These are phyloP conservation scores for Crotalus helleri DNA, from an alignment of 2,113 vertebrate species.

Conservation along the genomic window DNA sequence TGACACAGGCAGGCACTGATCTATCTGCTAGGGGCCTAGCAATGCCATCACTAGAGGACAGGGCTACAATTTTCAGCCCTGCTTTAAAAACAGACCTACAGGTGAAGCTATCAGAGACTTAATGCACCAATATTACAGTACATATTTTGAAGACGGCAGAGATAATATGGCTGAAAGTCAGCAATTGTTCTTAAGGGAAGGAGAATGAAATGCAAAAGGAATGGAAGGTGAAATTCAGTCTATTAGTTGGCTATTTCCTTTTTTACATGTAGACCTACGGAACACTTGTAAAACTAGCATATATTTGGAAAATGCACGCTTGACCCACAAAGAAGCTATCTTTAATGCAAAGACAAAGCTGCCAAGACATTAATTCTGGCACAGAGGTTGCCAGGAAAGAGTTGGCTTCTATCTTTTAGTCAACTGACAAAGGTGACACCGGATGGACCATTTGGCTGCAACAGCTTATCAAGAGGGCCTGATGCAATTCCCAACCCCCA, in stretches of 20 bases:
- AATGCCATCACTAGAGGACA: not conserved
- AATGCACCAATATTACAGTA: not conserved
- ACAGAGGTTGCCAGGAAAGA: not conserved
- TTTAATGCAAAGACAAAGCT: conserved; percentile 12
- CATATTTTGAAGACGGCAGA: not conserved
- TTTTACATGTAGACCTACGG: not conserved
- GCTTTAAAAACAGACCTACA: not conserved
- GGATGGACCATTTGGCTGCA: not conserved
- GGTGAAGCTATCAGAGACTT: not conserved
- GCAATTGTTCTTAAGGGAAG: not conserved
- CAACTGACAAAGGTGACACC: not conserved
- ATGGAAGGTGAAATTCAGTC: not conserved
- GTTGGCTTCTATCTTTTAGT: not conserved
- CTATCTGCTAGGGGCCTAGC: not conserved
- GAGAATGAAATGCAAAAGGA: not conserved
- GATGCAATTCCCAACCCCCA: not conserved
- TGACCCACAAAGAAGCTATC: not conserved
- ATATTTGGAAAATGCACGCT: not conserved
- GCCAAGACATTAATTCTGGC: not conserved
- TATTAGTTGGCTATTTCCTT: not conserved
- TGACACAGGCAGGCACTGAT: not conserved
- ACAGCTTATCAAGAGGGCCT: not conserved
- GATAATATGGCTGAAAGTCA: not conserved
- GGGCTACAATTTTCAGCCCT: not conserved
- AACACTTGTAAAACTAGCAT: conserved; percentile 19